A percentile compares a stretch with the other conserved stretches of the same genome.
These are phyloP conservation scores for Aselliscus stoliczkanus DNA, from an alignment of 2,797 vertebrate species.

Conservation along the genomic window DNA sequence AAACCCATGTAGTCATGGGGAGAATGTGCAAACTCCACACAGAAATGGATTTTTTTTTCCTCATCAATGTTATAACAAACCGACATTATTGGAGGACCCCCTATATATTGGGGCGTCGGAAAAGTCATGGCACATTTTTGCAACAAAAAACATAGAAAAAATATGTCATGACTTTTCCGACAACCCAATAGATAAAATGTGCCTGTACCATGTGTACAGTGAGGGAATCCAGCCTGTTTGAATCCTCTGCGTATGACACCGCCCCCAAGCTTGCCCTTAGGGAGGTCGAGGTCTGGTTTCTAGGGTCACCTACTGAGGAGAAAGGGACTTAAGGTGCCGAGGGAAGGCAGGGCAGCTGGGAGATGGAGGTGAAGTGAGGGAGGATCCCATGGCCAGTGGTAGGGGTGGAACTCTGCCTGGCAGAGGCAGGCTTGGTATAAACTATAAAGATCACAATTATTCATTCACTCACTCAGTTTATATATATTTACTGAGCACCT, in stretches of 20 bases:
- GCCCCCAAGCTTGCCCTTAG: not conserved
- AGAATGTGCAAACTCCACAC: not conserved
- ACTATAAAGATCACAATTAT: not conserved
- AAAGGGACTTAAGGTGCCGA: not conserved
- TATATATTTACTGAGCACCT: not conserved
- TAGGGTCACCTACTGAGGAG: not conserved
- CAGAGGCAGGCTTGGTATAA: not conserved
- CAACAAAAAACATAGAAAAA: too few relatives aligned
- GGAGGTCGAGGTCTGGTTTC: not conserved
- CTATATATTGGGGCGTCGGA: too few relatives aligned
- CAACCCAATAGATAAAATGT: too few relatives aligned
- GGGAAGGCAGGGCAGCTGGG: not conserved
- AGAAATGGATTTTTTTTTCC: not conserved
- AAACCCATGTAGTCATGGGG: not conserved
- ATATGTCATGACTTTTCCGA: too few relatives aligned
- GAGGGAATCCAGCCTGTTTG: not conserved
- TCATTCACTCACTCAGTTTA: not conserved
- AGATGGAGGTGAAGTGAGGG: not conserved
- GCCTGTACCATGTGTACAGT: not conserved
- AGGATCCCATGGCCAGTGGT: too few relatives aligned
- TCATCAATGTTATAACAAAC: not conserved
- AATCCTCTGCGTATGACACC: not conserved
- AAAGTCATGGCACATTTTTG: too few relatives aligned
- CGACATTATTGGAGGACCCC: not conserved
- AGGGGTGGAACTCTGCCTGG: not conserved